Evolutionary conservation across 1,140 invertebrate genomes (phyloP).

Genomic region (Cotesia typhae): DNA sequence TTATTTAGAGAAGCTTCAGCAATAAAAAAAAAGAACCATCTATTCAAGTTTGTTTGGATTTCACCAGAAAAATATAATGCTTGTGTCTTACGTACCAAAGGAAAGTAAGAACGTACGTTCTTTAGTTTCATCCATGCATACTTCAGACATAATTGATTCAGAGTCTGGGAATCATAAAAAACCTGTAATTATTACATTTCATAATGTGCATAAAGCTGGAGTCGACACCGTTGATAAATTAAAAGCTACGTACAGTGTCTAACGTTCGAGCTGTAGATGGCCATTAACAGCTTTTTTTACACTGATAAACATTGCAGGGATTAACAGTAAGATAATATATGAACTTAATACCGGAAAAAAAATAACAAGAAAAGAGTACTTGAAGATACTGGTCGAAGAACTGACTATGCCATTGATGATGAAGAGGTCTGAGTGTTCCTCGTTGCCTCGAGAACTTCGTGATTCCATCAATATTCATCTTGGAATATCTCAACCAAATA

Average conservation of each 20-base stretch:
- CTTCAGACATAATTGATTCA: constrained; percentile 40
- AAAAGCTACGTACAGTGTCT: constrained; percentile 39
- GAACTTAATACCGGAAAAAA: neutral
- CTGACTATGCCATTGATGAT: neutral
- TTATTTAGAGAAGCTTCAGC: constrained; percentile 38
- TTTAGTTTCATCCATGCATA: constrained; percentile 42
- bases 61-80: neutral
- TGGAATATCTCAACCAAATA: too few relatives aligned
- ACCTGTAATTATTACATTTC: constrained; percentile 55
- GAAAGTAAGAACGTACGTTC: constrained; percentile 43
- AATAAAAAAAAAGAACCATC: constrained; percentile 10
- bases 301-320: neutral
- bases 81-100: neutral
- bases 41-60: neutral
- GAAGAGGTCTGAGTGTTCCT: neutral
- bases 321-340: constrained; percentile 7
- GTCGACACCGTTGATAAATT: constrained; percentile 57
- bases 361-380: constrained; percentile 23
- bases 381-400: constrained; percentile 3
- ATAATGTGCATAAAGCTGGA: constrained; percentile 53
- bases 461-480: too few relatives aligned
- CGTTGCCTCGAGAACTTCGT: too few relatives aligned
- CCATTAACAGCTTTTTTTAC: constrained; percentile 43
- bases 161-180: constrained; percentile 44
- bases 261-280: constrained; percentile 46